Evolutionary conservation across 2,888 invertebrate species (phyloP).

Genomic region (Catocala nupta): DNA sequence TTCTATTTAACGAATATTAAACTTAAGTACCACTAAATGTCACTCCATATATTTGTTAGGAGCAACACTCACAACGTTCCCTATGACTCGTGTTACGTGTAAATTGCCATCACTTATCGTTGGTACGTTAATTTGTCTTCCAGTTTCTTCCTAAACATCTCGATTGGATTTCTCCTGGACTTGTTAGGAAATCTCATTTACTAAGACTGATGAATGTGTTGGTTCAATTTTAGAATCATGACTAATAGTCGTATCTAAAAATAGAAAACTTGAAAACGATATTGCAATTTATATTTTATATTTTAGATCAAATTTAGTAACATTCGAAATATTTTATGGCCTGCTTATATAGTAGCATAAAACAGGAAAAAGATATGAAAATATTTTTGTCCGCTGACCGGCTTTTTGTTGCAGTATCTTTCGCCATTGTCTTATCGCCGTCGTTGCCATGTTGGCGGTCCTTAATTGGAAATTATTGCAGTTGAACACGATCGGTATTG

Average conservation of each 20-base stretch:
- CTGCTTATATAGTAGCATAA: slow-evolving; percentile 1
- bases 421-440: slow-evolving; percentile 55
- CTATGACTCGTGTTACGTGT: slow-evolving; percentile 68
- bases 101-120: slow-evolving; percentile 78
- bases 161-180: slow-evolving; percentile 47
- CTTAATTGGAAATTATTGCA: slow-evolving; percentile 81
- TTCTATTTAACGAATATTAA: slow-evolving; percentile 76
- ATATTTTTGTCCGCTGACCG: slow-evolving; percentile 36
- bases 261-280: too few relatives aligned
- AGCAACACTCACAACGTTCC: slow-evolving; percentile 65
- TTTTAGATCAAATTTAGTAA: neutral
- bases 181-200: slow-evolving; percentile 45
- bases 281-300: too few relatives aligned
- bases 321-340: neutral
- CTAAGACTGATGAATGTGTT: slow-evolving; percentile 19
- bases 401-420: slow-evolving; percentile 57
- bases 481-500: slow-evolving; percentile 67
- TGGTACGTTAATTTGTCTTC: slow-evolving; percentile 67
- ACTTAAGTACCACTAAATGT: slow-evolving; percentile 81
- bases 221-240: slow-evolving; percentile 17
- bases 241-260: too few relatives aligned
- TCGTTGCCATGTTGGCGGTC: slow-evolving; percentile 58
- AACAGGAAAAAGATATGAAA: slow-evolving; percentile 33
- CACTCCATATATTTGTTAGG: slow-evolving; percentile 78
- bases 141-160: slow-evolving; percentile 50